phyloP scores from a whole-genome alignment of 2,113 vertebrate genomes.

The Noturus placidus region DNA sequence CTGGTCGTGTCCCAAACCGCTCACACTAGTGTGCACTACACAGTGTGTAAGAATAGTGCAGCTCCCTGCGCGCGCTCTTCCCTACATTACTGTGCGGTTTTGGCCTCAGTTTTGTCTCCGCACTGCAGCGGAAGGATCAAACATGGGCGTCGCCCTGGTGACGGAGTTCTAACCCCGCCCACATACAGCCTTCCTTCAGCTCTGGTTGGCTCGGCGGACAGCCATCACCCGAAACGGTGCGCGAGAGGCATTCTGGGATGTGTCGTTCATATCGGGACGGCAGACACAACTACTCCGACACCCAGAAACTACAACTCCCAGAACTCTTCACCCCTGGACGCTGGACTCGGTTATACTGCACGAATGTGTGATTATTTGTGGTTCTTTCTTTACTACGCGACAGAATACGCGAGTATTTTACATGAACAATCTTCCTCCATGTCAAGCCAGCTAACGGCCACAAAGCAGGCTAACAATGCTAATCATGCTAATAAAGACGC shows the following conservation, averaged over 20 bases:
- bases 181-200: neutral
- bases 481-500: neutral
- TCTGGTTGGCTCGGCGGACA: neutral
- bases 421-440: neutral
- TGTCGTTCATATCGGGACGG: neutral
- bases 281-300: neutral
- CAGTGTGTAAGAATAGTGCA: neutral
- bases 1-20: neutral
- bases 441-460: neutral
- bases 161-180: neutral
- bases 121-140: constrained; percentile 34
- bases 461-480: constrained; percentile 5
- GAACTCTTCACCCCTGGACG: neutral
- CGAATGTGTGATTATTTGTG: neutral
- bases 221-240: neutral
- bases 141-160: constrained; percentile 36
- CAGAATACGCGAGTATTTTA: neutral
- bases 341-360: neutral
- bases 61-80: neutral
- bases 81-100: neutral
- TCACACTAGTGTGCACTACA: neutral
- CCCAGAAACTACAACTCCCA: constrained; percentile 11
- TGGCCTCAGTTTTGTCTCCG: constrained; percentile 24
- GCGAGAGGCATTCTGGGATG: neutral
- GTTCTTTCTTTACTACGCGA: neutral